Percentiles rank a stretch among this genome's conserved stretches.
phyloP scores from a whole-genome alignment of 2,888 invertebrate species.

The Panzeria rudis region DNA sequence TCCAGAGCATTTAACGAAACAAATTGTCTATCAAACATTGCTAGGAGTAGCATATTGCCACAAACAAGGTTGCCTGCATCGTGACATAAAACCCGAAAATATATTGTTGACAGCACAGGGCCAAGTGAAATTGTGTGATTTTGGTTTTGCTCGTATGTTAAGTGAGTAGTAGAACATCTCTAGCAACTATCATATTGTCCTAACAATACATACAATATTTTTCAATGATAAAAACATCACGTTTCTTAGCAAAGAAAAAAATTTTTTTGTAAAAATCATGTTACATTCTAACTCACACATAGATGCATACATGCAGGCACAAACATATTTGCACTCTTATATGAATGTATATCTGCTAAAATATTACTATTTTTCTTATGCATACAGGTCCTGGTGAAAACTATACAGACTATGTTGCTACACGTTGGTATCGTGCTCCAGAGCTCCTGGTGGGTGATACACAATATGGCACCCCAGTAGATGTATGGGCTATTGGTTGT shows the following conservation, averaged over 20 bases:
- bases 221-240: constrained; percentile 49
- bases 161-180: constrained; percentile 84
- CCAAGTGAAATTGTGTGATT: constrained; percentile 97
- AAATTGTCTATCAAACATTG: constrained; percentile 97
- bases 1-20: constrained; percentile 94
- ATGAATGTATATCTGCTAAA: background rate
- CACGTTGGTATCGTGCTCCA: constrained; percentile 99
- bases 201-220: background rate
- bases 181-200: background rate
- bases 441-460: constrained; percentile 99
- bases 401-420: constrained; percentile 99
- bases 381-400: constrained; percentile 95
- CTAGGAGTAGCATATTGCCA: constrained; percentile 98
- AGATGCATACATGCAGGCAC: background rate
- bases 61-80: constrained; percentile 96
- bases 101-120: constrained; percentile 96
- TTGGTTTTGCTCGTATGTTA: constrained; percentile 98
- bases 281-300: constrained; percentile 5
- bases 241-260: constrained; percentile 31
- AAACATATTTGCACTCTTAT: background rate
- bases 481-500: constrained; percentile 99
- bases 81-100: constrained; percentile 99
- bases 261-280: constrained; percentile 9
- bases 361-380: constrained; percentile 4
- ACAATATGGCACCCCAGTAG: constrained; percentile 93